Evolutionary conservation across 2,113 vertebrate genomes (phyloP), one percentile per base, ranked within the genome.

Genomic region (Ictalurus punctatus): DNA sequence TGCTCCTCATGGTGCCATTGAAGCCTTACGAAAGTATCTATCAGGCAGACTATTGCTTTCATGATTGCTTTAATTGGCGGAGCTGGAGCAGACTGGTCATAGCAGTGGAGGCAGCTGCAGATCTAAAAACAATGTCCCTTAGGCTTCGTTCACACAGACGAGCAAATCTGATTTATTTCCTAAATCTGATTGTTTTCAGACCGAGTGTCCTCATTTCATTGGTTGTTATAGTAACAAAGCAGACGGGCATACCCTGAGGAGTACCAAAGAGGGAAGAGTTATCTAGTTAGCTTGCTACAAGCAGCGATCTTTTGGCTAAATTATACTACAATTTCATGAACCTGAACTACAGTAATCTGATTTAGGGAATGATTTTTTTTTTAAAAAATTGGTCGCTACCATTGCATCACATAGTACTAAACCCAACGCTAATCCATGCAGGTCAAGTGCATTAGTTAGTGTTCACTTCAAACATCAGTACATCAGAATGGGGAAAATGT

Each of bases 191-290:
- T 84, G 19, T 52, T 85, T 85, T 85, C 10, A 52, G 65, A 54
- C 61, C 16, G 6, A n/a, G 27, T 54, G 27, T 69, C 27, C 40
- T 69, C 63, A 85, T 85, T 85, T 52, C 65, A 85, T 54, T 30
- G 83, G 83, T 85, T 85, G 83, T 85, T 85, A 85, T 85, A 85
- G 83, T 69, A 69, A 85, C 83, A 85, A 85, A 69, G 83, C 63
- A 85, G 59, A 85, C 10, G 19, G 83, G 44, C 63, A 30, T 54
- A 30, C 63, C 19, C 61, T 23, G 83, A 34, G 59, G 21, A 65
- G 83, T n/a, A 37, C 59, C 37, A 17, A 65, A 37, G 34, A 44
- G 23, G 83, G 30, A n/a, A 83, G 61, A 63, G 19, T 83, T 84
- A 63, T 84, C 21, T 48, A n/a, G 59, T 84, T 65, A 84, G 21